A percentile compares a stretch with the other conserved stretches of the same genome.
Conservation (phyloP, 2,888 invertebrate species). For the Papilio demoleus region DNA sequence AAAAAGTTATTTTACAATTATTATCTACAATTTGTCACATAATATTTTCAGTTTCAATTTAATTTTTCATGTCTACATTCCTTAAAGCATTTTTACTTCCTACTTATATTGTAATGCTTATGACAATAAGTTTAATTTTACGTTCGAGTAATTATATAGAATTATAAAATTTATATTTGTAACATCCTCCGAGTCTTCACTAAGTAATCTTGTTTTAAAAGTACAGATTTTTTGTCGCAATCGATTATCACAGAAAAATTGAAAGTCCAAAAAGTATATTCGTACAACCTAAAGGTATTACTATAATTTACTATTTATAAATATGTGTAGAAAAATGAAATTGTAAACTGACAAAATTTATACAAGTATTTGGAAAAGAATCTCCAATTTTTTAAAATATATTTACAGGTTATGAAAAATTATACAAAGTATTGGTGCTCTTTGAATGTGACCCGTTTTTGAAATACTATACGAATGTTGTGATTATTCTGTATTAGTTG, state of each 20-base stretch:
- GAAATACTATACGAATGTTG: constrained; percentile 46
- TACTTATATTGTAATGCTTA: background rate
- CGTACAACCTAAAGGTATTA: too few relatives aligned
- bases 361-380: constrained; percentile 8
- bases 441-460: constrained; percentile 47
- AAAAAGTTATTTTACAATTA: background rate
- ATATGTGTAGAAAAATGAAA: background rate
- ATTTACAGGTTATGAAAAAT: background rate
- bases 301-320: background rate
- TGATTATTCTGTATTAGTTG: constrained; percentile 50
- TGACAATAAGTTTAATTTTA: background rate
- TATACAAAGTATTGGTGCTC: constrained; percentile 48
- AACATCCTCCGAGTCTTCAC: background rate
- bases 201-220: background rate
- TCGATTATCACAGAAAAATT: background rate
- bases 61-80: constrained; percentile 20
- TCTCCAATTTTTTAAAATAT: constrained; percentile 20
- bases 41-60: background rate
- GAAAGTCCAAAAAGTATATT: background rate
- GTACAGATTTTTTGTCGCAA: background rate
- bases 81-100: constrained; percentile 35
- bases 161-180: background rate
- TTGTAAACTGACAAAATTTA: background rate
- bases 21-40: background rate
- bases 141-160: background rate